phyloP scores from a whole-genome alignment of 2,888 invertebrate genomes.

The Auanema freiburgensis region DNA sequence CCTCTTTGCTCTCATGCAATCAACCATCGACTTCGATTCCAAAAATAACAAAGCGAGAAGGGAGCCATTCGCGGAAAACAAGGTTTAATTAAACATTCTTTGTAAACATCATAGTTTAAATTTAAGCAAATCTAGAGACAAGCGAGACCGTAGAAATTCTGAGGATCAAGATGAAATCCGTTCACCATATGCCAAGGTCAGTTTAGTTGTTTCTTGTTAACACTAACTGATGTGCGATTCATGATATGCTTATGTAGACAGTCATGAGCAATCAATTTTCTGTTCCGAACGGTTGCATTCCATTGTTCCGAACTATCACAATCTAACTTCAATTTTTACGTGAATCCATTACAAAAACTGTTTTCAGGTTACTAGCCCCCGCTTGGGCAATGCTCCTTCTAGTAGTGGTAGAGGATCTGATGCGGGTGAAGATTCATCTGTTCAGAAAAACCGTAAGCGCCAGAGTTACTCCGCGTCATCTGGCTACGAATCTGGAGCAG shows the following conservation, averaged over 20 bases:
- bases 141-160: constrained; percentile 28
- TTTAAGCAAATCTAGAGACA: constrained; percentile 12
- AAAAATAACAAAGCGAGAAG: constrained; percentile 9
- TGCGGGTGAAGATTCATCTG: constrained; percentile 26
- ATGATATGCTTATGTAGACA: too few species aligned
- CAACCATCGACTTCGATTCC: background rate
- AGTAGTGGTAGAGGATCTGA: constrained; percentile 38
- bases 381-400: constrained; percentile 31
- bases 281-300: too few species aligned
- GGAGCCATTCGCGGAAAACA: constrained; percentile 11
- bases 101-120: background rate
- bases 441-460: constrained; percentile 27
- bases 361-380: constrained; percentile 32
- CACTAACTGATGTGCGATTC: too few species aligned
- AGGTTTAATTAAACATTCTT: constrained; percentile 1
- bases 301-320: too few species aligned
- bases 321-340: too few species aligned
- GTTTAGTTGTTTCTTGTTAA: too few species aligned
- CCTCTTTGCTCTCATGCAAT: constrained; percentile 12
- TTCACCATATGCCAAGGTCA: constrained; percentile 21
- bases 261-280: too few species aligned
- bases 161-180: constrained; percentile 14
- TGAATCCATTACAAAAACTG: constrained; percentile 1
- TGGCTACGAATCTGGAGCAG: constrained; percentile 43
- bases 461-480: constrained; percentile 47